Evolutionary conservation across 1,140 invertebrate genomes (phyloP).

Genomic region (Euura saliciscinereae): DNA sequence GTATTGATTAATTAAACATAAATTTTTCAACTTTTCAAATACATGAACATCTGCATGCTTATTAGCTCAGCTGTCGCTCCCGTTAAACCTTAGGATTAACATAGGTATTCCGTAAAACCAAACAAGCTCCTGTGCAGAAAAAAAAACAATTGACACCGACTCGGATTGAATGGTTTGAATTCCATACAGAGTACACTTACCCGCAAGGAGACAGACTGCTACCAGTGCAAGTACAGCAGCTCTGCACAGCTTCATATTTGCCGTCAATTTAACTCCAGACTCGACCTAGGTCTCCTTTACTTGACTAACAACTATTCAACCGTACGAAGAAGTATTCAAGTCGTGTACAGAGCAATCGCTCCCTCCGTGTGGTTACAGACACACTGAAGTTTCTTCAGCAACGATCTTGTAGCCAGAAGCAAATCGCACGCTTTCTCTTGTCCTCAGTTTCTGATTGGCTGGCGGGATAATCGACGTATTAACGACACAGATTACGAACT

Average conservation of each 20-base stretch:
- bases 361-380: conserved; percentile 21
- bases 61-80: not conserved
- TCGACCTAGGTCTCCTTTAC: not conserved
- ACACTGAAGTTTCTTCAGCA: conserved; percentile 25
- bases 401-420: conserved; percentile 14
- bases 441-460: conserved; percentile 25
- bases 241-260: not conserved
- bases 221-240: not conserved
- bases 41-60: not conserved
- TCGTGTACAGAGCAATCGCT: not conserved
- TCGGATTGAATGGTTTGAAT: too few relatives aligned
- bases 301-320: too few relatives aligned
- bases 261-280: not conserved
- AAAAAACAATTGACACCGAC: too few relatives aligned
- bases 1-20: too few relatives aligned
- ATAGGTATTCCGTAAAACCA: too few relatives aligned
- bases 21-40: not conserved
- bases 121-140: too few relatives aligned
- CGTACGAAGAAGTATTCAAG: not conserved
- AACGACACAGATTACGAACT: not conserved
- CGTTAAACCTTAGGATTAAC: too few relatives aligned
- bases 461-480: not conserved
- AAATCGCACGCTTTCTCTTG: conserved; percentile 35
- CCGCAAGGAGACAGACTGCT: not conserved
- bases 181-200: not conserved